Evolutionary conservation across 2,797 vertebrate genomes (phyloP).

Genomic region (Sebastes baramenuke): DNA sequence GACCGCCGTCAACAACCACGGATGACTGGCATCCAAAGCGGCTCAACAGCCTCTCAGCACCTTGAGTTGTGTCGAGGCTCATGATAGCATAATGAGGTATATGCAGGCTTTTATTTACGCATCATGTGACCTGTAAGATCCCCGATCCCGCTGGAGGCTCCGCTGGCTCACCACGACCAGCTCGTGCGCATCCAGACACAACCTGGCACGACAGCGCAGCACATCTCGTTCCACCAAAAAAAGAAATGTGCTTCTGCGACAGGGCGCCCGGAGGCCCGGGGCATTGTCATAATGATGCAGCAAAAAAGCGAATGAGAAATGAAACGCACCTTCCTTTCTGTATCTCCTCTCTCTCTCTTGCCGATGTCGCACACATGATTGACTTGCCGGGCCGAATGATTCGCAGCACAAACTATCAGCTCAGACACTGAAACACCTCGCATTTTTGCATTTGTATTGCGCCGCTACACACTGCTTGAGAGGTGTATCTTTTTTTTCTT

Average conservation of each 20-base stretch:
- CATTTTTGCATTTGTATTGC: slow-evolving; percentile 30
- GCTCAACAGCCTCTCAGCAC: neutral
- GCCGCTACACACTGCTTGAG: slow-evolving; percentile 21
- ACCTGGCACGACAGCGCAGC: slow-evolving; percentile 3
- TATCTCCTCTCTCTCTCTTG: neutral
- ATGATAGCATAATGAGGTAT: neutral
- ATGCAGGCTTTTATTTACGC: slow-evolving; percentile 20
- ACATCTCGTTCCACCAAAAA: slow-evolving; percentile 4
- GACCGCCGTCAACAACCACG: neutral
- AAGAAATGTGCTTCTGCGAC: neutral
- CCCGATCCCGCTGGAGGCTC: neutral
- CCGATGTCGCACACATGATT: slow-evolving; percentile 14
- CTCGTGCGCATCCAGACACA: neutral
- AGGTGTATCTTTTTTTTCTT: slow-evolving; percentile 12
- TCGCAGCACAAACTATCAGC: slow-evolving; percentile 9
- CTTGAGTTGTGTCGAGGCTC: neutral
- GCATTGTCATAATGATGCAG: slow-evolving; percentile 45
- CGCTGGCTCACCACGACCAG: neutral
- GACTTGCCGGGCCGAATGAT: neutral
- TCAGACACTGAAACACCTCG: slow-evolving; percentile 5
- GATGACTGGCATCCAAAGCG: neutral
- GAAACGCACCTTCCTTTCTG: neutral
- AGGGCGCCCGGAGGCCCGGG: neutral
- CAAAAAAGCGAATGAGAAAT: slow-evolving; percentile 13
- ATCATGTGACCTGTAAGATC: neutral